Evolutionary conservation across 2,797 vertebrate genomes (phyloP).

Genomic region (Aeoliscus strigatus): DNA sequence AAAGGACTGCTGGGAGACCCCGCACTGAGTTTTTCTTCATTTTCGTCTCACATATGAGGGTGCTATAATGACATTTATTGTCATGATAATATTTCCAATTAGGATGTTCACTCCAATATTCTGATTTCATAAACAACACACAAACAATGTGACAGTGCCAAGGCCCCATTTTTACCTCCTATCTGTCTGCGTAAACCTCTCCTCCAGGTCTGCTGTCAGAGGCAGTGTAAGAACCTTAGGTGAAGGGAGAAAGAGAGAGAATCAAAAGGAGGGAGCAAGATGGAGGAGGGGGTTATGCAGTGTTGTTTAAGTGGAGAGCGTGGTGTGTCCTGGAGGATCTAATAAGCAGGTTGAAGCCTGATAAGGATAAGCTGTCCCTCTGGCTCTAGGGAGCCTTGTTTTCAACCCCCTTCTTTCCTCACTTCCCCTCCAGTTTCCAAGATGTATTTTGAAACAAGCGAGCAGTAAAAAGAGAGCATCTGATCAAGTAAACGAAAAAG

Average conservation of each 20-base stretch:
- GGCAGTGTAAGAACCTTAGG: slow-evolving; percentile 43
- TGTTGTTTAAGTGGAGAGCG: slow-evolving; percentile 67
- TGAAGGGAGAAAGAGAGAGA: slow-evolving; percentile 40
- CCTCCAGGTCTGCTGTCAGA: slow-evolving; percentile 36
- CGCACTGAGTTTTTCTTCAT: slow-evolving; percentile 8
- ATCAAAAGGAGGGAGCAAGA: slow-evolving; percentile 31
- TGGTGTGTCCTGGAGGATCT: slow-evolving; percentile 72
- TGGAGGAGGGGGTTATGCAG: slow-evolving; percentile 53
- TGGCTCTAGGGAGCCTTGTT: slow-evolving; percentile 68
- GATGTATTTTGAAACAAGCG: slow-evolving; percentile 53
- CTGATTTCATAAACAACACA: slow-evolving; percentile 38
- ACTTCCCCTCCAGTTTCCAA: slow-evolving; percentile 36
- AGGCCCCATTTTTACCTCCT: slow-evolving; percentile 43
- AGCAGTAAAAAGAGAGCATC: slow-evolving; percentile 33
- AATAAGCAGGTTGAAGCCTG: slow-evolving; percentile 78
- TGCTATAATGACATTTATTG: slow-evolving; percentile 18
- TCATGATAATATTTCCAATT: slow-evolving; percentile 28
- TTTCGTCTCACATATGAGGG: not conserved
- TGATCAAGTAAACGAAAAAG: slow-evolving; percentile 11
- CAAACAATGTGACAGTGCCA: slow-evolving; percentile 35
- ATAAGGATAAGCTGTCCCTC: slow-evolving; percentile 78
- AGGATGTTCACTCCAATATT: slow-evolving; percentile 17
- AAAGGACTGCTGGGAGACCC: slow-evolving; percentile 14
- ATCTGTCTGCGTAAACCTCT: slow-evolving; percentile 39
- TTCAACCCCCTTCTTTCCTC: slow-evolving; percentile 34